A percentile compares a stretch with the other conserved stretches of the same genome.
phyloP scores from a whole-genome alignment of 1,140 invertebrate genomes.

The Camponotus floridanus region DNA sequence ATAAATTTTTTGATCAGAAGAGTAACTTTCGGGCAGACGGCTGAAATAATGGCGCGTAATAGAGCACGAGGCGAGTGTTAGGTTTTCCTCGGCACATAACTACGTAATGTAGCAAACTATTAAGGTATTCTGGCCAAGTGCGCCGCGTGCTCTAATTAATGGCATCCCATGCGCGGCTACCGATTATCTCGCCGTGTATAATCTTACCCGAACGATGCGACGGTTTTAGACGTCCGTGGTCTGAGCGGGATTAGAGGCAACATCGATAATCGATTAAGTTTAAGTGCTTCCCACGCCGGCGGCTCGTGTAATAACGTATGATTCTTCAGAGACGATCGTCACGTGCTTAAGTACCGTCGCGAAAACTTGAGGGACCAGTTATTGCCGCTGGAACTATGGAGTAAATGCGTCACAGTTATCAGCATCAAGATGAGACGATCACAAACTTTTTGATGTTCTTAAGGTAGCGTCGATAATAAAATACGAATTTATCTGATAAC shows the following conservation, averaged over 20 bases:
- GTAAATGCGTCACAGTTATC: conserved; percentile 41
- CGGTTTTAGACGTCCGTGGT: conserved; percentile 51
- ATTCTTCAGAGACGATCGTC: conserved; percentile 59
- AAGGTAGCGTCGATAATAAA: conserved; percentile 16
- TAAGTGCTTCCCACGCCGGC: conserved; percentile 59
- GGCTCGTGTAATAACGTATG: conserved; percentile 70
- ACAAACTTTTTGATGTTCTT: conserved; percentile 33
- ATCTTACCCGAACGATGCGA: conserved; percentile 57
- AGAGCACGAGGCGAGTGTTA: conserved; percentile 43
- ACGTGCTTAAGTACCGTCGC: conserved; percentile 54
- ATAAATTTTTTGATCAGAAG: not conserved
- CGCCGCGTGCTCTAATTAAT: conserved; percentile 69
- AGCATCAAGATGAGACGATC: conserved; percentile 24
- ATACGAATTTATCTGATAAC: not conserved
- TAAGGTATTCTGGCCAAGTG: conserved; percentile 67
- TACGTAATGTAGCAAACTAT: conserved; percentile 70
- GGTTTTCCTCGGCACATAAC: conserved; percentile 53
- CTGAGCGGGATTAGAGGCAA: conserved; percentile 68
- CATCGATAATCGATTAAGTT: conserved; percentile 76
- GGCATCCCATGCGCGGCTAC: conserved; percentile 61
- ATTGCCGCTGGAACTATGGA: conserved; percentile 36
- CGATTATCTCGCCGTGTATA: conserved; percentile 67
- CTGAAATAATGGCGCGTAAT: conserved; percentile 35
- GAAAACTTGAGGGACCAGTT: conserved; percentile 54
- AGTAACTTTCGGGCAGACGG: conserved; percentile 6